Conservation (phyloP, 2,113 vertebrate genomes). For the Hemichromis elongatus region DNA sequence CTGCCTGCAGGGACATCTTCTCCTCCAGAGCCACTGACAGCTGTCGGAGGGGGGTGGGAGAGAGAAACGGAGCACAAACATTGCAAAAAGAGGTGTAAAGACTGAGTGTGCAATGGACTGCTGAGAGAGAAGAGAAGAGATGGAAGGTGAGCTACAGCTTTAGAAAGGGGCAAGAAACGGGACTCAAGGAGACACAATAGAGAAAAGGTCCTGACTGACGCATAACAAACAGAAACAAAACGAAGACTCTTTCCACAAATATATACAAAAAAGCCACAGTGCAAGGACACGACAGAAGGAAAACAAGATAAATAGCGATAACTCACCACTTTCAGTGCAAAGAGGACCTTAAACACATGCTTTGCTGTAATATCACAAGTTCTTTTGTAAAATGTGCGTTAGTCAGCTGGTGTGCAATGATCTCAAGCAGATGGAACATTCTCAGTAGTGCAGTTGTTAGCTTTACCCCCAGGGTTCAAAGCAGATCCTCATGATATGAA, state of each 20-base stretch:
- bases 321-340: not conserved
- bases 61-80: not conserved
- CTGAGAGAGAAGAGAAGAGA: not conserved
- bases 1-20: conserved; percentile 72
- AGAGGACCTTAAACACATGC: conserved; percentile 22
- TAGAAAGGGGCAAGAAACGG: not conserved
- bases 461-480: not conserved
- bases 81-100: not conserved
- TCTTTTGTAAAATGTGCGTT: not conserved
- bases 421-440: conserved; percentile 20
- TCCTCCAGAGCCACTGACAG: conserved; percentile 79
- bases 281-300: not conserved
- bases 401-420: conserved; percentile 55
- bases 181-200: not conserved
- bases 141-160: not conserved
- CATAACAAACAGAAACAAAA: not conserved
- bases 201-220: not conserved
- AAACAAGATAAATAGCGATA: not conserved
- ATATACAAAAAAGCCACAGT: not conserved
- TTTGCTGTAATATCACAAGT: conserved; percentile 38
- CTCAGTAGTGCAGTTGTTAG: conserved; percentile 44
- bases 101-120: not conserved
- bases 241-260: not conserved
- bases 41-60: conserved; percentile 34
- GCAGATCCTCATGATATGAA: not conserved